Percentiles rank a stretch among this genome's conserved stretches.
These are phyloP conservation scores for Sceloporus tristichus DNA, from an alignment of 2,113 vertebrate species.

Conservation along the genomic window DNA sequence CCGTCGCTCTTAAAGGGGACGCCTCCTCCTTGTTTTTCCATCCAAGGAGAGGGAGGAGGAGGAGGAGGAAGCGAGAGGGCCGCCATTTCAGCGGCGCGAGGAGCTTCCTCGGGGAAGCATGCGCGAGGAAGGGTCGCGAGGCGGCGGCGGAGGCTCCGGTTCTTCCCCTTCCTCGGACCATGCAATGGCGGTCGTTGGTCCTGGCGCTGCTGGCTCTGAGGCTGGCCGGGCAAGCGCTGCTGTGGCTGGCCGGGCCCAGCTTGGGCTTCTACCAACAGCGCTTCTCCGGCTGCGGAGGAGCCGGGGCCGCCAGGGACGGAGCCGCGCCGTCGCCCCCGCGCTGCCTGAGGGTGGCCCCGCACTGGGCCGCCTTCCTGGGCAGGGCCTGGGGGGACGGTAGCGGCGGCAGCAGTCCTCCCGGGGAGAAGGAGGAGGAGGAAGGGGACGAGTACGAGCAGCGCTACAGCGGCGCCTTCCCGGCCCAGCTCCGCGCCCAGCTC, in stretches of 20 bases:
- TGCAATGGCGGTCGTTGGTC: conserved; percentile 96
- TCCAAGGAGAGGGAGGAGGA: background rate
- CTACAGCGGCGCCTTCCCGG: conserved; percentile 89
- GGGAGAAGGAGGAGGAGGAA: conserved; percentile 53
- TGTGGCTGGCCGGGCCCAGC: conserved; percentile 88
- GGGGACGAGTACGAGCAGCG: conserved; percentile 88
- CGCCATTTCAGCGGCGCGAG: background rate
- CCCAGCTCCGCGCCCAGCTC: conserved; percentile 85
- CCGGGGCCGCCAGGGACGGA: background rate
- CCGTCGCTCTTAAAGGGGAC: conserved; percentile 7
- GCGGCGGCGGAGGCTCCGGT: conserved; percentile 1
- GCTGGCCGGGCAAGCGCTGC: conserved; percentile 84
- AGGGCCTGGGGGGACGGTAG: conserved; percentile 12
- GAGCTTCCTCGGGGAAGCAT: conserved; percentile 54
- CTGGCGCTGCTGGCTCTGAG: conserved; percentile 89
- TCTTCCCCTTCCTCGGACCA: conserved; percentile 77
- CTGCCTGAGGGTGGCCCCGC: conserved; percentile 14
- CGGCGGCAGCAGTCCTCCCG: conserved; percentile 49
- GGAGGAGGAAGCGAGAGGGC: background rate
- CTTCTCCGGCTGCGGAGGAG: background rate
- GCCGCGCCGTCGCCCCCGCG: background rate
- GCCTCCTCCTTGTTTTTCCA: background rate
- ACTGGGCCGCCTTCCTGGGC: conserved; percentile 33
- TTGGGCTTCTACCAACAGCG: conserved; percentile 82
- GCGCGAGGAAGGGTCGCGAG: conserved; percentile 65